Conservation (phyloP, 92 coral and sea anemone species). For the Phenganax subtilis region DNA sequence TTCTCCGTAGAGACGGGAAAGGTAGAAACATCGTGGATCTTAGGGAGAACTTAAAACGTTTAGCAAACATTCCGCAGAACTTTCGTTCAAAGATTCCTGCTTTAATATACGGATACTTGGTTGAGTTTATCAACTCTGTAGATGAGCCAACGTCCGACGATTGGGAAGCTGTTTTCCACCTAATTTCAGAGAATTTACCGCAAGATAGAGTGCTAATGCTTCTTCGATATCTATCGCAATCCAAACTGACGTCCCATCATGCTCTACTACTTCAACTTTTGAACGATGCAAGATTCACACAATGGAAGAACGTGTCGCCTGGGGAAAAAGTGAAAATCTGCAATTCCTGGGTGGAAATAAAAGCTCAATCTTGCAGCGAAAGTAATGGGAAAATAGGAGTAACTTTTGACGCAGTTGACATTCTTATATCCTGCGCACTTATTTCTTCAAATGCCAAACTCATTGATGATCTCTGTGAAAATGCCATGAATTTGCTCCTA, state of each 20-base stretch:
- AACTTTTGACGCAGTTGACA: conserved; percentile 4
- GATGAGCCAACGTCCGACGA: background rate
- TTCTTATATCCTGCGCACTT: background rate
- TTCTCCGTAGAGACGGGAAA: background rate
- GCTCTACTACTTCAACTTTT: background rate
- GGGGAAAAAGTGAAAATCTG: conserved; percentile 10
- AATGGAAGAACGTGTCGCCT: background rate
- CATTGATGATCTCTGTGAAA: background rate
- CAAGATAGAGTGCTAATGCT: background rate
- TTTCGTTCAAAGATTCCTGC: background rate
- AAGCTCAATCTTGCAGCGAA: background rate
- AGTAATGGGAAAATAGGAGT: background rate
- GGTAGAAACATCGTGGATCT: background rate
- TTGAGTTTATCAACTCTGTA: background rate
- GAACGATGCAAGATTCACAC: background rate
- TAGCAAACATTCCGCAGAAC: background rate
- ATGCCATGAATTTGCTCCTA: background rate
- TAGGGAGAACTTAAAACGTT: background rate
- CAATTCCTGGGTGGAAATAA: background rate
- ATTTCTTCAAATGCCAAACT: background rate
- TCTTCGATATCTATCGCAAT: background rate
- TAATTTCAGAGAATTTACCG: background rate
- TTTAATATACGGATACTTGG: background rate
- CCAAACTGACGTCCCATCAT: background rate
- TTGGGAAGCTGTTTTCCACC: background rate